Base-by-base conservation (phyloP, 2,113 vertebrate species). In the Microcebus ravelobensis region DNA sequence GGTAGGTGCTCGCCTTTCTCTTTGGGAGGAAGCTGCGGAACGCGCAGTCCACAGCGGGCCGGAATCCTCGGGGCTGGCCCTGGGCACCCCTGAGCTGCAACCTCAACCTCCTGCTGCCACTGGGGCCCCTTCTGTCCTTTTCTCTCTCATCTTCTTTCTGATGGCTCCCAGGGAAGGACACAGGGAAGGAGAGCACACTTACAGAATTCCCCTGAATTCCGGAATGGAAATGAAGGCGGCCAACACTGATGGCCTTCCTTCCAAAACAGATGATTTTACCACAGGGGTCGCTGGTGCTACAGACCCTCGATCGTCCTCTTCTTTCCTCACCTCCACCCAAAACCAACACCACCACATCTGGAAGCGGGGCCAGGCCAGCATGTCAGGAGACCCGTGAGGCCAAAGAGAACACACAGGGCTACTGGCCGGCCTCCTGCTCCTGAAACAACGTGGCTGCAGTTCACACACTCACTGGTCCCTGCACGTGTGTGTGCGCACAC, bases 1-100 rank as follows among this genome's bases (percentile, higher is more conserved):
- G n/a, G 68, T 13, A 17, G 52, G 83, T 8, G 48, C 42, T 0
- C 39, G 73, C 74, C 88, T 97, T 91, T 79, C 76, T n/a, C 71
- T 96, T 94, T 39, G 45, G 74, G 45, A 82, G 96, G 57, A 95
- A 63, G 82, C 88, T 70, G 70, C 92, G 73, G 52, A 13, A 29
- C 36, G n/a, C 31, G 18, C 34, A 34, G 81, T 11, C 21, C 27
- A 36, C 71, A 1, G 55, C 57, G 4, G 25, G 23, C 87, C 18
- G 17, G 36, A 34, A 8, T 20, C 21, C 48, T 1, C 2, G 1
- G 68, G 67, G 48, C 68, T n/a, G 52, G 34, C 29, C 39, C 27
- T 3, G 6, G 7, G 13, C 11, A 70, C 73, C 55, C 11, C 4
- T 2, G 1, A 42, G 31, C 9, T 6, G 31, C n/a, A 42, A 55